Evolutionary conservation across 2,888 invertebrate genomes (phyloP).

Genomic region (Volucella bombylans): DNA sequence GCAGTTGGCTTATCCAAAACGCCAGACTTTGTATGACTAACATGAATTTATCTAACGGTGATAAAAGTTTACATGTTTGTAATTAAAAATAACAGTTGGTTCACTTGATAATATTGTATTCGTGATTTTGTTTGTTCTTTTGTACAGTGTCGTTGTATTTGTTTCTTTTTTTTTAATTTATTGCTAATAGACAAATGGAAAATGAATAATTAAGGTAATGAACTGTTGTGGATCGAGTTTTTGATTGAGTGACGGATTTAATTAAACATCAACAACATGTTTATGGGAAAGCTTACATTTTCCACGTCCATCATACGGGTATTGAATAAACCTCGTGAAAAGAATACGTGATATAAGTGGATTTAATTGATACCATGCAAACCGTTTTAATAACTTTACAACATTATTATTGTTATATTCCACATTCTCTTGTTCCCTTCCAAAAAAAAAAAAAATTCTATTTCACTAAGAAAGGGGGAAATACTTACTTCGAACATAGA

Average conservation of each 20-base stretch:
- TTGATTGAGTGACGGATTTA: too few relatives aligned
- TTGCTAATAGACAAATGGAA: conserved; percentile 20
- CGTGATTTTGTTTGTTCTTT: conserved; percentile 6
- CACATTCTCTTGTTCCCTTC: background rate
- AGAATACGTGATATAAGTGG: too few relatives aligned
- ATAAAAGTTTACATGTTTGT: conserved; percentile 30
- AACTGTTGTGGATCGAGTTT: conserved; percentile 20
- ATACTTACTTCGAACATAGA: conserved; percentile 5
- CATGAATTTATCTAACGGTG: conserved; percentile 28
- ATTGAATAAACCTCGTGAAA: too few relatives aligned
- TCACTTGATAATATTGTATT: conserved; percentile 18
- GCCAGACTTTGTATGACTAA: conserved; percentile 7
- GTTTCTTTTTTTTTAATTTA: conserved; percentile 26
- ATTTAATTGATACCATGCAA: too few relatives aligned
- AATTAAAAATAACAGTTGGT: conserved; percentile 43
- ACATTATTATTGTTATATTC: too few relatives aligned
- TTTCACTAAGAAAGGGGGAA: background rate
- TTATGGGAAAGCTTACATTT: too few relatives aligned
- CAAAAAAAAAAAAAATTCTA: background rate
- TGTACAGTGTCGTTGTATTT: conserved; percentile 3
- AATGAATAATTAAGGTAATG: conserved; percentile 1
- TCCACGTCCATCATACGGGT: too few relatives aligned
- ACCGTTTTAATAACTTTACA: too few relatives aligned
- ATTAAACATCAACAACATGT: too few relatives aligned
- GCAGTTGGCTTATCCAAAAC: conserved; percentile 21